phyloP scores from a whole-genome alignment of 2,888 invertebrate species.

The Scaptomyza cyrtandrae region DNA sequence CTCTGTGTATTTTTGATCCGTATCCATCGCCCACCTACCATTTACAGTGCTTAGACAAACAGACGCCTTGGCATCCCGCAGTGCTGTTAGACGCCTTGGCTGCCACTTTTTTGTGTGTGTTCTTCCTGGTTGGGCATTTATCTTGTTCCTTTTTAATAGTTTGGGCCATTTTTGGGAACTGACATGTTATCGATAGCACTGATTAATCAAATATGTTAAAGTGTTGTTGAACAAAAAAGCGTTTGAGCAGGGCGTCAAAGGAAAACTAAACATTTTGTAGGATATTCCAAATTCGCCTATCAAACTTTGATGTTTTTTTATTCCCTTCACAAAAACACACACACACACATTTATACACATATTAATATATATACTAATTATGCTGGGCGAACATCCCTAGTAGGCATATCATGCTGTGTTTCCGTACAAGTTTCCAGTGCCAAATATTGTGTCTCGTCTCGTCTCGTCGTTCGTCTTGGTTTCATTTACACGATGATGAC shows the following conservation, averaged over 20 bases:
- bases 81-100: slow-evolving; percentile 68
- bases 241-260: not conserved
- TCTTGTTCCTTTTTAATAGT: slow-evolving; percentile 15
- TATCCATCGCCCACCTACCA: not conserved
- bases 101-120: slow-evolving; percentile 35
- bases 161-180: slow-evolving; percentile 28
- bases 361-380: slow-evolving; percentile 50
- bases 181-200: slow-evolving; percentile 54
- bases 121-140: slow-evolving; percentile 28
- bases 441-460: slow-evolving; percentile 12
- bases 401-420: slow-evolving; percentile 55
- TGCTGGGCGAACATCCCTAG: slow-evolving; percentile 26
- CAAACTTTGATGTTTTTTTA: not conserved
- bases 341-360: not conserved
- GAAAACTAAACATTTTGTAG: not conserved
- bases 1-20: not conserved
- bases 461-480: slow-evolving; percentile 38
- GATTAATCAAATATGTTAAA: slow-evolving; percentile 42
- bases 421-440: slow-evolving; percentile 52
- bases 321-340: not conserved
- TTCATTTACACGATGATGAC: slow-evolving; percentile 74
- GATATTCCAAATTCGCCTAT: not conserved
- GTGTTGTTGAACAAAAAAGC: slow-evolving; percentile 2
- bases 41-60: slow-evolving; percentile 2
- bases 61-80: slow-evolving; percentile 47